Base-by-base conservation (phyloP, 2,888 invertebrate species). In the Synanthedon myopaeformis region DNA sequence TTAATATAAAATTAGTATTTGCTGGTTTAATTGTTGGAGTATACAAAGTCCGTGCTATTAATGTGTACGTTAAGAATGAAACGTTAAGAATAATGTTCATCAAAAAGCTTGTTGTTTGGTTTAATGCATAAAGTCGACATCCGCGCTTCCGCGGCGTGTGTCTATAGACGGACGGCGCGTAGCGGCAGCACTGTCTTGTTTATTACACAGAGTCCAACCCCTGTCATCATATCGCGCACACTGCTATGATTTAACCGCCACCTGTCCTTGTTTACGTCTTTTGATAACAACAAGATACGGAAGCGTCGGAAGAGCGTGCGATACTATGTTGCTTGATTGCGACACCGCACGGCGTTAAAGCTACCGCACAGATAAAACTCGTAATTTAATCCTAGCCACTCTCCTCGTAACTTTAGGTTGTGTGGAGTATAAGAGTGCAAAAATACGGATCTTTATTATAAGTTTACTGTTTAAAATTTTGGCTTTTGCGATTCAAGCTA, bases 191-290 rank as follows among this genome's bases (percentile, higher is more conserved):
- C 48, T 17, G 49, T 28, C 53, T 42, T 45, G 49, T n/a, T 28
- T 53, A 53, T 53, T 45, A 42, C 42, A n/a, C 49, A 42, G 49
- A 42, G 19, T 53, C 52, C 55, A 55, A 57, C 52, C 52, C 49
- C 54, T 53, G 75, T 68, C 69, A 68, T 76, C 76, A 76, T 76
- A 78, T 76, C 76, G 74, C 70, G 65, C 64, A 59, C 65, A 58
- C 63, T 61, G 64, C 66, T 66, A 71, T 79, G 79, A 79, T 77
- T 78, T 79, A 82, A 67, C 72, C 68, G 67, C 74, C 77, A 77
- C 76, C 77, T 78, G 74, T 70, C 67, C 69, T 78, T 69, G 74
- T 82, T 81, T 81, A 81, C 78, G 72, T 68, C 61, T 65, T 14
- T 45, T 45, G 45, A 45, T 45, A 45, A 45, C 45, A 45, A 4